Percentiles rank a stretch among this genome's conserved stretches.
These are phyloP conservation scores for Scrobipalpa costella DNA, from an alignment of 2,888 invertebrate species.

Conservation along the genomic window DNA sequence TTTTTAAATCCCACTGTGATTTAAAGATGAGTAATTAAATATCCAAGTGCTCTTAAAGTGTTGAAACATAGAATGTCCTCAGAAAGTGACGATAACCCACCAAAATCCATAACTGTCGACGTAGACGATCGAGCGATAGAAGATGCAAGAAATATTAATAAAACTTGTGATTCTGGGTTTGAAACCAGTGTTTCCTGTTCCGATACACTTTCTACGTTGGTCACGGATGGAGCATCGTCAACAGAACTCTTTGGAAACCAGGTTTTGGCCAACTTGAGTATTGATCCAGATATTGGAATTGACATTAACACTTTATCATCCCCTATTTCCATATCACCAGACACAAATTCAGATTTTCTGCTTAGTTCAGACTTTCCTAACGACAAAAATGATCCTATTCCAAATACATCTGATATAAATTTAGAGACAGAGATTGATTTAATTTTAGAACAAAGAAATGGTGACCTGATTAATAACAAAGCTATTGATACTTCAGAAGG, in stretches of 20 bases:
- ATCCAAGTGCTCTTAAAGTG: constrained; percentile 37
- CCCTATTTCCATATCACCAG: constrained; percentile 44
- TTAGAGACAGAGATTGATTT: not conserved
- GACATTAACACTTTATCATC: constrained; percentile 43
- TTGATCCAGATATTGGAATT: constrained; percentile 30
- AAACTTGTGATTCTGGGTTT: constrained; percentile 59
- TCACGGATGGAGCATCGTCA: constrained; percentile 49
- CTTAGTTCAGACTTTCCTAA: constrained; percentile 37
- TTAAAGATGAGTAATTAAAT: constrained; percentile 38
- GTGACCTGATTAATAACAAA: not conserved
- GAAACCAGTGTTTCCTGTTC: constrained; percentile 51
- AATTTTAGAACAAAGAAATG: not conserved
- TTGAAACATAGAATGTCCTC: constrained; percentile 53
- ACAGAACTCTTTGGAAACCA: constrained; percentile 39
- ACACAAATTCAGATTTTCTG: constrained; percentile 39
- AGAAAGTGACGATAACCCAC: constrained; percentile 43
- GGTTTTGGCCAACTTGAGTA: constrained; percentile 22
- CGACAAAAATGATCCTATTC: constrained; percentile 33
- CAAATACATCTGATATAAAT: not conserved
- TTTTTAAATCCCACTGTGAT: constrained; percentile 50
- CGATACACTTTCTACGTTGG: constrained; percentile 41
- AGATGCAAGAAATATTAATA: constrained; percentile 47
- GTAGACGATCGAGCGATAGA: constrained; percentile 55
- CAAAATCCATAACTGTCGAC: constrained; percentile 60
- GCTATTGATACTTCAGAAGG: not conserved